Evolutionary conservation across 2,888 invertebrate species (phyloP), one percentile per base, ranked within the genome.

Genomic region (Dilophus febrilis): DNA sequence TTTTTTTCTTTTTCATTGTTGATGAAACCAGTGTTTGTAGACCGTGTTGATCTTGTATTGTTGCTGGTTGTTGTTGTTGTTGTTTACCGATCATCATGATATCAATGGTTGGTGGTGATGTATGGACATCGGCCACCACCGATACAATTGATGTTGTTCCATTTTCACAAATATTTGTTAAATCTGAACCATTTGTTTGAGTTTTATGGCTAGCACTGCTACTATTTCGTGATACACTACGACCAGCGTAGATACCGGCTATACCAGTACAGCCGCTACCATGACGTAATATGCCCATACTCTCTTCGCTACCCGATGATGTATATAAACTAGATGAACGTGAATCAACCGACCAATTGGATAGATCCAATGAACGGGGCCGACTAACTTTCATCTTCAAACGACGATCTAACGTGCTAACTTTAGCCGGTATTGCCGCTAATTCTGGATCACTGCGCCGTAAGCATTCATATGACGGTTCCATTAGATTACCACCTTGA

Each of bases 301-400:
- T 82, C 51, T 85, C 85, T 53, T 86, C 86, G 45, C 83, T 83
- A n/a, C 85, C 84, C 0, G 85, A 84, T 0, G 84, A 85, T 1
- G 83, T 84, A 54, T 81, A 83, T 10, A 83, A 56, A 42, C 81
- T 81, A 16, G 83, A 83, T 0, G 83, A 80, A 45, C 83, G 72
- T 0, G 85, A 85, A 55, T 85, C 86, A 2, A 87, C 84, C 1
- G 84, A 85, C 85, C 86, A 86, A 58, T 84, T 86, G 3, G 85
- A 84, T 1, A 87, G 61, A 58, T 87, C 87, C 28, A 87, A 60
- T 1, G 84, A 84, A 28, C 85, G 64, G 0, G 86, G 87, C 13
- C 87, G 65, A 12, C 82, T 80, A 2, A 82, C 81, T 50, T 85
- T 79, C 79, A 86, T 81, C 46, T 79, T 72, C 45, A 86, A 61